Percentiles rank a stretch among this genome's conserved stretches.
phyloP scores from a whole-genome alignment of 2,797 vertebrate species.

The Tangara arthus region DNA sequence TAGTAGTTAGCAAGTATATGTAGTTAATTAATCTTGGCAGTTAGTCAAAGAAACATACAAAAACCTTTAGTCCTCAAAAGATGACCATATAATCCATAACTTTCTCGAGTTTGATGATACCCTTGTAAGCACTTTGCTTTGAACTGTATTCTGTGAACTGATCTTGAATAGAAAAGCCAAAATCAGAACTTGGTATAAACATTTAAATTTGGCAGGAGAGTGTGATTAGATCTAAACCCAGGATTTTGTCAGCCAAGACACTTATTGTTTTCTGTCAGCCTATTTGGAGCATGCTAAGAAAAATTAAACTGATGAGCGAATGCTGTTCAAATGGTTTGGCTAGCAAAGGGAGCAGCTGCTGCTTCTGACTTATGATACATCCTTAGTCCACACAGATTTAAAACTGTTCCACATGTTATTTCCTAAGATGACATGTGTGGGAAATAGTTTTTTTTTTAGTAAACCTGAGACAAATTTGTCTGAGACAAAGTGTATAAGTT shows the following conservation, averaged over 20 bases:
- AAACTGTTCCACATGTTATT: neutral
- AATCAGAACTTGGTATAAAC: neutral
- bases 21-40: neutral
- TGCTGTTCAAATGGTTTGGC: conserved; percentile 4
- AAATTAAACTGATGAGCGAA: conserved; percentile 7
- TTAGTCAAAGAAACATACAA: neutral
- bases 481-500: neutral
- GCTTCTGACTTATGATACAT: neutral
- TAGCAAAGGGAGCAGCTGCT: conserved; percentile 29
- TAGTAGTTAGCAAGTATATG: neutral
- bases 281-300: conserved; percentile 27
- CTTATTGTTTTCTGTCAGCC: conserved; percentile 24
- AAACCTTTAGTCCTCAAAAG: neutral
- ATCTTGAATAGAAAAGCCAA: neutral
- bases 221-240: neutral
- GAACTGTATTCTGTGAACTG: neutral
- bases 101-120: neutral
- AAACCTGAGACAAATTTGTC: neutral
- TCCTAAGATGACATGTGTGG: neutral
- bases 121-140: neutral
- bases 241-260: neutral
- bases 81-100: neutral
- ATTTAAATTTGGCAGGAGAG: neutral
- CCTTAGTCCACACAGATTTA: neutral
- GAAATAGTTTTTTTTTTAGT: neutral